Evolutionary conservation across 2,888 invertebrate species (phyloP), one percentile per base, ranked within the genome.

Genomic region (Megaustenia siamemsis): DNA sequence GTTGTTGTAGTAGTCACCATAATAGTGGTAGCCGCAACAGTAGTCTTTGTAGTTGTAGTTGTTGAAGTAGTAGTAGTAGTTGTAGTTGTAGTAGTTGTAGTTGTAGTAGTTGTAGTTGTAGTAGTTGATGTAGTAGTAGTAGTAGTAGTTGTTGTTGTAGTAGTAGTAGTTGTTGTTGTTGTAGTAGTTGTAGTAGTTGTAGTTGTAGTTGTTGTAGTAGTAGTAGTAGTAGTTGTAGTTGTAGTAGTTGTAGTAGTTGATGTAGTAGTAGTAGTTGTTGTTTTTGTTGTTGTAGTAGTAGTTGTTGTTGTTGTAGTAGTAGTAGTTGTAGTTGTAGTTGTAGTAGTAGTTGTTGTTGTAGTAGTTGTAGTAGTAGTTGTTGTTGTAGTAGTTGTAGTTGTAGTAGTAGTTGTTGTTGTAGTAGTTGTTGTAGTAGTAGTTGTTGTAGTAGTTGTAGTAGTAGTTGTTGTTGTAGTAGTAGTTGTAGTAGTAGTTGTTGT

Each of bases 131-230:
- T 77, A 77, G 49, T 77, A 77, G 49, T 77, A 77, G 49, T 77
- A 77, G 28, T 53, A 56, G 28, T 35, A 56, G 56, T 77, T 53
- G 71, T 82, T 71, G 71, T 71, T 71, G 49, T 71, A 82, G 71
- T 71, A 82, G 71, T 71, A 82, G 71, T 71, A 82, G 71, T 71
- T 71, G 71, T 71, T 71, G 71, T 71, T 71, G 71, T 71, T 71
- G 71, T 53, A 82, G 71, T 49, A 82, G 71, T 45, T 71, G 71
- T 71, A 82, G 71, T 71, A 82, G 71, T 71, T 71, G 71, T 45
- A 71, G 71, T 71, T 45, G 71, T 71, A 82, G 71, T 71, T 71
- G 71, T 71, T 71, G 71, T 71, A 82, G 71, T 71, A 82, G 71
- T 71, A 82, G 71, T 71, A 49, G 71, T 71, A 82, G 71, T 71